phyloP scores from a whole-genome alignment of 2,797 vertebrate species.

The Acanthis flammea region DNA sequence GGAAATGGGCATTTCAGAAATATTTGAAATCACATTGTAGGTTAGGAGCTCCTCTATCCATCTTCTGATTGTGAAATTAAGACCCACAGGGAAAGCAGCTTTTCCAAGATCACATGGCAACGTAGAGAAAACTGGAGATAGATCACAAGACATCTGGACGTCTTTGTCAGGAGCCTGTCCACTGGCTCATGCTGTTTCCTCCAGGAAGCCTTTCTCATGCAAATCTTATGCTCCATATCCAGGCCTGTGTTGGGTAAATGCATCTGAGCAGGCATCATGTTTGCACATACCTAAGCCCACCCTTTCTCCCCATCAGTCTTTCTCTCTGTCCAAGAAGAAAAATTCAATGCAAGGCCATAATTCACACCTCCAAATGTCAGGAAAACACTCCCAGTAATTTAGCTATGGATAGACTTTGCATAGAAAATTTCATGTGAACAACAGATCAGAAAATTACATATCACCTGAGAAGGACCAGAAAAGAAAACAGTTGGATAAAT shows the following conservation, averaged over 20 bases:
- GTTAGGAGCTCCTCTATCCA: background rate
- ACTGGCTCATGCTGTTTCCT: background rate
- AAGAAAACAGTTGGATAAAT: background rate
- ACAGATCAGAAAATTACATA: background rate
- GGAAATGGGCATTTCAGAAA: background rate
- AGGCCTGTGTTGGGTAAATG: background rate
- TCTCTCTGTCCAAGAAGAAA: background rate
- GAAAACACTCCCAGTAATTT: background rate
- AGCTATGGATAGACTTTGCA: background rate
- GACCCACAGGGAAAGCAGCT: background rate
- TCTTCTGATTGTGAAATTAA: background rate
- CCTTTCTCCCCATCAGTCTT: background rate
- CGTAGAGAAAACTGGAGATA: background rate
- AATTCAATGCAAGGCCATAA: background rate
- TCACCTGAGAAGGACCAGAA: background rate
- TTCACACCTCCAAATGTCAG: background rate
- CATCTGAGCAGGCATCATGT: background rate
- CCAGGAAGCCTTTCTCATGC: background rate
- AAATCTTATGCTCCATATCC: background rate
- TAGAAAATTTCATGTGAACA: background rate
- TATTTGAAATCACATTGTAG: background rate
- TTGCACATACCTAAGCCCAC: background rate
- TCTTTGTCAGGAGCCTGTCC: background rate
- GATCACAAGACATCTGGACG: slow-evolving; percentile 15
- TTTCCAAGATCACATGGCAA: background rate